Base-by-base conservation (phyloP, 2,888 invertebrate genomes). In the Hirudinaria manillensis region DNA sequence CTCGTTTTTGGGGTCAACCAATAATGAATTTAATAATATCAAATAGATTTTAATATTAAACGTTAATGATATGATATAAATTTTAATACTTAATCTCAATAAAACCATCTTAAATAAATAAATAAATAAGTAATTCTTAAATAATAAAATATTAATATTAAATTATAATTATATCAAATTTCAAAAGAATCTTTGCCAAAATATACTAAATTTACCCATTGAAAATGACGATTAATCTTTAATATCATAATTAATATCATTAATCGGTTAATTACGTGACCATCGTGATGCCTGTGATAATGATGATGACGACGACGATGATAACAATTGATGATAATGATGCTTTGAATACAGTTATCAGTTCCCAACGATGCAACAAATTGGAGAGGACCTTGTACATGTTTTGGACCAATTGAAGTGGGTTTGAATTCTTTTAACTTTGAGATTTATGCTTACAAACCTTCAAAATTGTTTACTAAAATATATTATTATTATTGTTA, bases 341-440 rank as follows among this genome's bases (percentile, higher is more conserved):
- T 45, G 6, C 10, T 1, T 4, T 61, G 29, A 61, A 21, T 24
- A n/a, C 87, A 92, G 91, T 77, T 92, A 91, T 84, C 89, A 89
- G 79, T 93, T 92, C 85, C 93, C 93, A 6, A 89, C 91, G 7
- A 89, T 93, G 82, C 92, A 92, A 86, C 89, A 89, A 34, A 86
- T 93, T 72, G 93, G 92, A 67, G 92, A 92, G 83, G 92, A 92
- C 83, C 86, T 93, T 77, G 89, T 91, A 72, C 90, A 91, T 56
- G 91, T 93, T 16, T 85, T 93, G 82, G 92, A 93, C 84, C 90
- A 91, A 82, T 88, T 93, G 53, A 91, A 91, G 86, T 86, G 81
- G 82, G 85, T 82, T 73, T 3, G n/a, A 36, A 56, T 27, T 67
- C 3, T 13, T 67, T 72, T 13, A 16, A 1, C 13, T 16, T 6